Base-by-base conservation (phyloP, 1,140 invertebrate genomes). In the Melanaphis sacchari region DNA sequence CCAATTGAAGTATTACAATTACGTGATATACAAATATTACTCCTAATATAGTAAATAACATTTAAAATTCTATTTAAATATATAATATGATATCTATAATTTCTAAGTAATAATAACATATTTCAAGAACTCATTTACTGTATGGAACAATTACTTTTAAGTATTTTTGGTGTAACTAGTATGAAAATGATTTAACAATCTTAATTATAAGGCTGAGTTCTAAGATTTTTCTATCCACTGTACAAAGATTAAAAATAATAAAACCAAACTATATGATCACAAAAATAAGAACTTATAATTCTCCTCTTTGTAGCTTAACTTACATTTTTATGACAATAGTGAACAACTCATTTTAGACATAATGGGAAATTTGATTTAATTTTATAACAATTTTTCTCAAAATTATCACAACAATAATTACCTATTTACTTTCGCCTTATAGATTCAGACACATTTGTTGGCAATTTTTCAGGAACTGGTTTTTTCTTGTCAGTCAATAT, bases 401-500 rank as follows among this genome's bases (percentile, higher is more conserved):
- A 92, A 84, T 91, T 82, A 92, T 92, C 76, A 92, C 91, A 92
- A 92, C 22, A 93, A 93, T 93, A 91, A 82, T 91, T 82, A 93
- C 81, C 91, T 85, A 93, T 54, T 82, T 93, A 93, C 26, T 93
- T 93, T 54, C 91, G 91, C 24, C 81, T 93, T 85, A 93, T 38
- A 52, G 91, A 85, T 93, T 93, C 91, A 85, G 91, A 93, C n/a
- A 82, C 46, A 84, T 93, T 93, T 38, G 91, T 85, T 22, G 91
- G 21, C 40, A 93, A 52, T 93, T 93, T 93, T 93, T 93, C 91
- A 93, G 91, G 91, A 93, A 93, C 91, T 93, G 91, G n/a, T 93
- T 93, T 93, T 66, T 93, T 93, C 24, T 93, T 93, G 54, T 93
- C 91, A 93, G 91, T 93, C 91, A 93, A 93, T 41, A 49, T 43